Conservation (phyloP, 2,797 vertebrate genomes). For the Champsocephalus gunnari region DNA sequence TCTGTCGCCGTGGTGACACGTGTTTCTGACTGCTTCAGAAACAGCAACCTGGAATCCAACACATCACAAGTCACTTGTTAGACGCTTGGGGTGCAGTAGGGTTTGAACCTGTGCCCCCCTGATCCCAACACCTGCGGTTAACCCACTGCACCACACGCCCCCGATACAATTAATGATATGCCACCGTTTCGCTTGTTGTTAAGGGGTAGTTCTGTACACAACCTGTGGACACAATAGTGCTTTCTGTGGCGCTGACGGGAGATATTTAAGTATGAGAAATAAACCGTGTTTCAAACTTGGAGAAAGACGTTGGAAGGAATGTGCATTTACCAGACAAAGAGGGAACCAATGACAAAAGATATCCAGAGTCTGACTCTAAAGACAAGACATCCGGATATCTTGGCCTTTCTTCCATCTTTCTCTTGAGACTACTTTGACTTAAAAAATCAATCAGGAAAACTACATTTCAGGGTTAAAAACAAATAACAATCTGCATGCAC, state of each 20-base stretch:
- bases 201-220: neutral
- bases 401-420: neutral
- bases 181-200: neutral
- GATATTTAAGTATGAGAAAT: too few species aligned
- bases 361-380: neutral
- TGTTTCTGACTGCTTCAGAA: neutral
- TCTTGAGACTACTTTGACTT: neutral
- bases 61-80: too few species aligned
- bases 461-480: neutral
- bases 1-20: slow-evolving; percentile 23
- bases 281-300: too few species aligned
- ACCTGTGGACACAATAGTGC: neutral
- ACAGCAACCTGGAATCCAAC: neutral
- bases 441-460: neutral
- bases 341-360: neutral
- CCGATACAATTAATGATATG: neutral
- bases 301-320: neutral
- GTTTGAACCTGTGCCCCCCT: too few species aligned
- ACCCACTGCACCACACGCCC: too few species aligned
- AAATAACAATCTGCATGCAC: neutral
- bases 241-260: neutral
- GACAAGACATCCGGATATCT: neutral
- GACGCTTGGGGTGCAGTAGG: too few species aligned
- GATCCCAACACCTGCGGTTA: too few species aligned
- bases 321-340: neutral